Evolutionary conservation across 2,113 vertebrate genomes (phyloP).

Genomic region (Craseonycteris thonglongyai): DNA sequence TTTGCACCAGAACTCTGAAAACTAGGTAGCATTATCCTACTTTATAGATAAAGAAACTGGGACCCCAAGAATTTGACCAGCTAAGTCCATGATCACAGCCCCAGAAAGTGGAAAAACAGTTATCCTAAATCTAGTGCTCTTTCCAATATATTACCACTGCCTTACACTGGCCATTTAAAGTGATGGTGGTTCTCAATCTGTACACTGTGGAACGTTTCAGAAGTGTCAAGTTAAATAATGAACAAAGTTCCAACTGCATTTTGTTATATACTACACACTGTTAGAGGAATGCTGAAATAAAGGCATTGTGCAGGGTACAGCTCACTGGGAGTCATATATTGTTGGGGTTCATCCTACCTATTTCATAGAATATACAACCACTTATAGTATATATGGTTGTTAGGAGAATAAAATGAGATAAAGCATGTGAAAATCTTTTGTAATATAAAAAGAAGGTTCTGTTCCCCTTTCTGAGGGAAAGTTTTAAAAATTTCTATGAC

Average conservation of each 20-base stretch:
- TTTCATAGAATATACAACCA: background rate
- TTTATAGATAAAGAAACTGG: background rate
- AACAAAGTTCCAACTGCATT: background rate
- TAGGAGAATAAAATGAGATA: background rate
- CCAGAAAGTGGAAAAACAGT: background rate
- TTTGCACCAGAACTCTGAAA: background rate
- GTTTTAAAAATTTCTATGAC: background rate
- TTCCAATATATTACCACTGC: background rate
- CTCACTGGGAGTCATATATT: background rate
- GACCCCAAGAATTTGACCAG: background rate
- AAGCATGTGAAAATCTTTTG: background rate
- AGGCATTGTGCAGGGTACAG: background rate
- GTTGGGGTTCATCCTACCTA: background rate
- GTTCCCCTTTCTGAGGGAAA: background rate
- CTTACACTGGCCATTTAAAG: background rate
- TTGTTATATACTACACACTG: background rate
- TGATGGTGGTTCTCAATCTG: background rate
- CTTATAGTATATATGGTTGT: background rate
- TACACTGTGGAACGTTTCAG: background rate
- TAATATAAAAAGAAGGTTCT: background rate
- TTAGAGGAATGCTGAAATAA: background rate
- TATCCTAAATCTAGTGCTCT: background rate
- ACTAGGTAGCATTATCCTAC: background rate
- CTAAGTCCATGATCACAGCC: background rate
- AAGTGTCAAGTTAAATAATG: background rate